Evolutionary conservation across 1,140 invertebrate genomes (phyloP).

Genomic region (Drosophila repletoides): DNA sequence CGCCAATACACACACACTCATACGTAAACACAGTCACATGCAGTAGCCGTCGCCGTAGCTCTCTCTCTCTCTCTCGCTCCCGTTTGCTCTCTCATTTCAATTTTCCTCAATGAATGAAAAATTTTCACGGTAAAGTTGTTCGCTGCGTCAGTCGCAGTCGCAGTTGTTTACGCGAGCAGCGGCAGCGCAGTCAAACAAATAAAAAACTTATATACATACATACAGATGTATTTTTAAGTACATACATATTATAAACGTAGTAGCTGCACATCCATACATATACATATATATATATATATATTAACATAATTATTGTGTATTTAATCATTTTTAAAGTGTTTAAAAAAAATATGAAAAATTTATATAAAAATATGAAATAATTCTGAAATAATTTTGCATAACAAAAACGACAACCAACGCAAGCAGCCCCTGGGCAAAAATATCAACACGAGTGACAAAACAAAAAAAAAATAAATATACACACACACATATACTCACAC

Average conservation of each 20-base stretch:
- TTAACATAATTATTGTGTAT: no score
- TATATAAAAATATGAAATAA: no score
- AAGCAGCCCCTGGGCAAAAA: slow-evolving; percentile 48
- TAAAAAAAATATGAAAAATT: no score
- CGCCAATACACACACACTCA: slow-evolving; percentile 18
- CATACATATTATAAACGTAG: background rate
- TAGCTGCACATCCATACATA: slow-evolving; percentile 4
- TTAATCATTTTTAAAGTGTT: no score
- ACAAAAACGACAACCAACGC: slow-evolving; percentile 57
- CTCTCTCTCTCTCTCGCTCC: slow-evolving; percentile 2
- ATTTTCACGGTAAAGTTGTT: slow-evolving; percentile 72
- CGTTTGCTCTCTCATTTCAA: slow-evolving; percentile 60
- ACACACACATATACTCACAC: slow-evolving; percentile 31
- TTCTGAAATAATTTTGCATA: slow-evolving; percentile 67
- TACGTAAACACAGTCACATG: slow-evolving; percentile 29
- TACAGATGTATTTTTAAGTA: background rate
- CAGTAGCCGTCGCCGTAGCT: slow-evolving; percentile 2
- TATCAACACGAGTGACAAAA: slow-evolving; percentile 43
- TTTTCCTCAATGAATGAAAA: slow-evolving; percentile 81
- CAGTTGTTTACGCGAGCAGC: slow-evolving; percentile 47
- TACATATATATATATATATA: slow-evolving; percentile 34
- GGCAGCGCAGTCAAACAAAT: slow-evolving; percentile 26
- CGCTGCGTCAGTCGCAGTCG: slow-evolving; percentile 55
- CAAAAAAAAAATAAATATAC: slow-evolving; percentile 28
- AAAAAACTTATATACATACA: slow-evolving; percentile 1